phyloP scores from a whole-genome alignment of 2,113 vertebrate genomes.

The Indicator maculatus region DNA sequence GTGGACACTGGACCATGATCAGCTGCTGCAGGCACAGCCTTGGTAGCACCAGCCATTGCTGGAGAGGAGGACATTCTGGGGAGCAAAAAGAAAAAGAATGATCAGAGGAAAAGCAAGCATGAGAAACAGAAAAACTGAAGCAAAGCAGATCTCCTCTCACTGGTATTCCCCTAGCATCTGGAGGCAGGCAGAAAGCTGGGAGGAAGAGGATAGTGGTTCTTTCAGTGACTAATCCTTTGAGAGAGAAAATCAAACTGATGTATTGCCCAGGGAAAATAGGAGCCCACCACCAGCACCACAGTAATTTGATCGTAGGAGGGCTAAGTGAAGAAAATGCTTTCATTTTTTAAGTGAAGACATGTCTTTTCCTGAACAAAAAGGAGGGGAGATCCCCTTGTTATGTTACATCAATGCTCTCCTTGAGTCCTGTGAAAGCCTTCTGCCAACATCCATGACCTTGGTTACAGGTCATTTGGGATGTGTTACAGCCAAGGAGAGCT shows the following conservation, averaged over 20 bases:
- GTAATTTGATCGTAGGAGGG: background rate
- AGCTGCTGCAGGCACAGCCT: background rate
- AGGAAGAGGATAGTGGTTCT: background rate
- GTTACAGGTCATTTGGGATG: background rate
- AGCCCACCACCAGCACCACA: background rate
- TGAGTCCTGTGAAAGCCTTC: background rate
- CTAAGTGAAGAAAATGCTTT: background rate
- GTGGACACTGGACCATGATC: background rate
- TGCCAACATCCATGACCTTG: background rate
- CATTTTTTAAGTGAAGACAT: background rate
- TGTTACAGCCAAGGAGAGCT: background rate
- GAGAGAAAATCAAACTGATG: conserved; percentile 18
- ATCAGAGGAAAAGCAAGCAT: background rate
- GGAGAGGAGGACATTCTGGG: background rate
- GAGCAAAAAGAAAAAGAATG: fast-evolving
- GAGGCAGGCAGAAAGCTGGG: background rate
- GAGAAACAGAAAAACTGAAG: background rate
- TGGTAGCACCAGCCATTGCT: background rate
- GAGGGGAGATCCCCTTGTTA: background rate
- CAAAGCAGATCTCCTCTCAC: background rate
- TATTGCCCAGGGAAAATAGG: background rate
- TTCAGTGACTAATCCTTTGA: conserved; percentile 20
- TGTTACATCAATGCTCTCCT: background rate
- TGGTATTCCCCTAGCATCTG: background rate
- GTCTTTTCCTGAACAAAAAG: background rate